These are phyloP conservation scores for Cynodonichthys magdalenae DNA, from an alignment of 2,797 vertebrate genomes.

Conservation along the genomic window DNA sequence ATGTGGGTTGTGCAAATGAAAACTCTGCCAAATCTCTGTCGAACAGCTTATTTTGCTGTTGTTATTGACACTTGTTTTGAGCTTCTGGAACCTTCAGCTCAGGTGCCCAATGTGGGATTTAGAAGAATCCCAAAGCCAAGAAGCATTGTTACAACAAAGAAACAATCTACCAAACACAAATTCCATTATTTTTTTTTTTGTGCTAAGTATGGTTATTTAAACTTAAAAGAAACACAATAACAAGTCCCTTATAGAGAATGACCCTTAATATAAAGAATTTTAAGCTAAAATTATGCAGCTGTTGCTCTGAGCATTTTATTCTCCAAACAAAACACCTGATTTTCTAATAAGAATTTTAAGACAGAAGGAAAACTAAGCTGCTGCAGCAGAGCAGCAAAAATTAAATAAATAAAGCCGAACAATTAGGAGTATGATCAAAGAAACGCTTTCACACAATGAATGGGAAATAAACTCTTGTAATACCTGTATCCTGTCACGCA, in stretches of 20 bases:
- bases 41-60: too few relatives aligned
- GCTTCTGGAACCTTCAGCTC: too few relatives aligned
- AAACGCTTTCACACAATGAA: constrained; percentile 11
- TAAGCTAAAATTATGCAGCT: too few relatives aligned
- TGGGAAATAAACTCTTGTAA: constrained; percentile 5
- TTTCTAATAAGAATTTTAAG: constrained; percentile 29
- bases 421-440: background rate
- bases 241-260: background rate
- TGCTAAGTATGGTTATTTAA: background rate
- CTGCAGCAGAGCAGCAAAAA: constrained; percentile 6
- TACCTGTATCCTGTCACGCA: constrained; percentile 1
- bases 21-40: too few relatives aligned
- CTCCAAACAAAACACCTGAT: constrained; percentile 26
- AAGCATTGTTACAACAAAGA: too few relatives aligned
- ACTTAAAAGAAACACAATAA: background rate
- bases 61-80: too few relatives aligned
- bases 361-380: constrained; percentile 9
- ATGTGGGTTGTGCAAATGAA: too few relatives aligned
- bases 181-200: background rate
- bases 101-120: too few relatives aligned
- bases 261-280: background rate
- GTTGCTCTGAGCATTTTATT: constrained; percentile 17
- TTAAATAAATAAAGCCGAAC: background rate
- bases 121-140: too few relatives aligned
- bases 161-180: too few relatives aligned